These are phyloP conservation scores for Coendou prehensilis DNA, from an alignment of 2,797 vertebrate species.

Conservation along the genomic window DNA sequence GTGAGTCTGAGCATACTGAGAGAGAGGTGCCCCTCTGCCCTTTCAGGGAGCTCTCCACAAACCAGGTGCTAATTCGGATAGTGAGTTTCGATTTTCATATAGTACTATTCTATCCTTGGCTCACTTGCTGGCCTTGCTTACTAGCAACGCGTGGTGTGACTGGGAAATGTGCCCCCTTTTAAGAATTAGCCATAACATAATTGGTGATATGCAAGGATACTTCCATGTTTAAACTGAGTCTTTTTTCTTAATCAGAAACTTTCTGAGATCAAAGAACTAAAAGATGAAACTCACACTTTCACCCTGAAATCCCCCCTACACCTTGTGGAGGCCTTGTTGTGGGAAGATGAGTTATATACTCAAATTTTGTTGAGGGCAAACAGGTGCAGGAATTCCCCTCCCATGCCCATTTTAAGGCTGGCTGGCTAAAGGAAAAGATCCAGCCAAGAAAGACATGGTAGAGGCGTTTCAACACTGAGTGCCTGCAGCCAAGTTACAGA, in stretches of 20 bases:
- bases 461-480: neutral
- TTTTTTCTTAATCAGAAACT: neutral
- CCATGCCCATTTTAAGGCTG: neutral
- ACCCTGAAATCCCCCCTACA: neutral
- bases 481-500: neutral
- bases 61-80: neutral
- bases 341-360: neutral
- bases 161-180: neutral
- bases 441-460: neutral
- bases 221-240: constrained; percentile 29
- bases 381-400: neutral
- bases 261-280: constrained; percentile 9
- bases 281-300: neutral
- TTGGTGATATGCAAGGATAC: neutral
- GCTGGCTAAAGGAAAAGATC: neutral
- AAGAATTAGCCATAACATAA: neutral
- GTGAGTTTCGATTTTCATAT: neutral
- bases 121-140: neutral
- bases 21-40: neutral
- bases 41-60: neutral
- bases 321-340: neutral
- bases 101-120: neutral
- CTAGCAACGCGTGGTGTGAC: neutral
- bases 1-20: neutral
- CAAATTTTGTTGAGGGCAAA: constrained; percentile 49